These are phyloP conservation scores for Hypsibius dujardini DNA, from an alignment of 1,140 invertebrate species.

Conservation along the genomic window DNA sequence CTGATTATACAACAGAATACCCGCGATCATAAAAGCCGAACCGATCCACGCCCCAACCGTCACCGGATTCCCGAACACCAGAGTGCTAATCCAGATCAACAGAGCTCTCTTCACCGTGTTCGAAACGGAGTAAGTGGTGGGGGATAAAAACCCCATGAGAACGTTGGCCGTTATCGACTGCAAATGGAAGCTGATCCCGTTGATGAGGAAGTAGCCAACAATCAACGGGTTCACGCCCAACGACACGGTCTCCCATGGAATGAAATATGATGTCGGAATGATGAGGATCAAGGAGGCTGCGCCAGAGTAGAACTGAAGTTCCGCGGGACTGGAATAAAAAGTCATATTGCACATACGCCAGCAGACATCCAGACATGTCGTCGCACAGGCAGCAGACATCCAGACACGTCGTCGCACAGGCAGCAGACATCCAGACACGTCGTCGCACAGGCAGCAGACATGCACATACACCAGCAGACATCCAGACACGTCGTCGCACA, in stretches of 20 bases:
- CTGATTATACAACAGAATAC: slow-evolving; percentile 55
- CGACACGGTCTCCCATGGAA: slow-evolving; percentile 28
- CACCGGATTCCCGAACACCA: slow-evolving; percentile 60
- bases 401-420: no score
- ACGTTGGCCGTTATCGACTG: slow-evolving; percentile 71
- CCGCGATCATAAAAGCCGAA: slow-evolving; percentile 51
- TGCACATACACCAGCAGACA: no score
- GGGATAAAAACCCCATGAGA: slow-evolving; percentile 65
- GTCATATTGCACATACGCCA: slow-evolving; percentile 18
- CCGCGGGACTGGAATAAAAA: slow-evolving; percentile 47
- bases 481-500: no score
- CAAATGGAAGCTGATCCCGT: slow-evolving; percentile 66
- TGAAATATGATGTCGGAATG: slow-evolving; percentile 50
- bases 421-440: no score
- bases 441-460: no score
- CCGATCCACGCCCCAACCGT: slow-evolving; percentile 56
- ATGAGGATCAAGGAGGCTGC: slow-evolving; percentile 57
- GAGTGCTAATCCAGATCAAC: slow-evolving; percentile 60
- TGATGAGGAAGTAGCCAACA: slow-evolving; percentile 43
- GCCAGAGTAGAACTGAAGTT: slow-evolving; percentile 67
- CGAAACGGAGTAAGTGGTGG: slow-evolving; percentile 66
- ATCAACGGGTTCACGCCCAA: background rate
- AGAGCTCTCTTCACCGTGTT: slow-evolving; percentile 67
- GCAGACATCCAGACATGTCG: no score
- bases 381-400: no score